Base-by-base conservation (phyloP, 2,888 invertebrate species). In the Digitonthophagus gazella region DNA sequence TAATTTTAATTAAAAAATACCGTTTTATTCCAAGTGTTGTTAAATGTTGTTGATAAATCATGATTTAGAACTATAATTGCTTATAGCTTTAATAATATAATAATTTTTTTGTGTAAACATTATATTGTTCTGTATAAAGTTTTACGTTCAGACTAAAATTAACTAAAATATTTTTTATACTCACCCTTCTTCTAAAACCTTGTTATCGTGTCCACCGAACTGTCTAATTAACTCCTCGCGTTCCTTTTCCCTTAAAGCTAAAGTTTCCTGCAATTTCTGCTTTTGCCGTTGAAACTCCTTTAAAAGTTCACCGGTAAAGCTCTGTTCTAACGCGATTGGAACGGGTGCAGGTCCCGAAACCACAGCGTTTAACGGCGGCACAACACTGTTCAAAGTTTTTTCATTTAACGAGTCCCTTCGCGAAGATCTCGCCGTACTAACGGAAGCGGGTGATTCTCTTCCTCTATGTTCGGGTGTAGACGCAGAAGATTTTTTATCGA, bases 271-370 rank as follows among this genome's bases (percentile, higher is more conserved):
- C 68, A 87, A 79, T 72, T 89, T 87, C 80, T 91, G 90, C 78
- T 91, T 92, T 77, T 91, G 90, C 74, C 90, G 88, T 80, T 93
- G 93, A 79, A 91, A 94, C 79, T 93, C 93, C 78, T 91, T 92
- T 76, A 92, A 87, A 69, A 93, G 82, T 78, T 93, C 93, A 64
- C 92, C 88, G 78, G 84, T 85, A 76, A 83, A 86, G 71, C 85
- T 86, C 67, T 84, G 84, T 69, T 86, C 85, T 64, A 84, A 76
- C 83, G 58, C 80, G 78, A 71, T 78, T 77, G 67, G 81, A 77
- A 73, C 76, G 72, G 67, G 76, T 71, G 74, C 8, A 73, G 76
- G 54, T 75, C 76, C 61, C 66, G 74, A 16, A 55, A 54, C 16
- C 55, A 65, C 65, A 14, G 65, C 75, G 76, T 65, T 72, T 80